Conservation (phyloP, 2,797 vertebrate genomes). For the Tenualosa ilisha region DNA sequence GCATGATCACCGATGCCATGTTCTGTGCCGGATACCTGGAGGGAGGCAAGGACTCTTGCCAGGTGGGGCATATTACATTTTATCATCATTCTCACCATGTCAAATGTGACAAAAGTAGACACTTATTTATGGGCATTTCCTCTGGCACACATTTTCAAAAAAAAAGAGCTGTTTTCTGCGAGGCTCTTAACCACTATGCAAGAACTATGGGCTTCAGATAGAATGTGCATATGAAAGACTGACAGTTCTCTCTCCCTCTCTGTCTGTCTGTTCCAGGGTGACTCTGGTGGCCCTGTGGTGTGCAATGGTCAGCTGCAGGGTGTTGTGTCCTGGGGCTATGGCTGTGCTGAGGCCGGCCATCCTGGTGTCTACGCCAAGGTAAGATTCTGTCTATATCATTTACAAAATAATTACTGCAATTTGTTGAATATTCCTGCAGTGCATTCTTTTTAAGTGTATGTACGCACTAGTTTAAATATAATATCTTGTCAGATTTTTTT, state of each 20-base stretch:
- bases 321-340: conserved; percentile 65
- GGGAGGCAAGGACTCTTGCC: conserved; percentile 48
- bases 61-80: background rate
- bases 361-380: conserved; percentile 43
- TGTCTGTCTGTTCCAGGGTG: conserved; percentile 53
- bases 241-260: background rate
- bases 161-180: too few species aligned
- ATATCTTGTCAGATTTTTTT: too few species aligned
- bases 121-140: too few species aligned
- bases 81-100: background rate
- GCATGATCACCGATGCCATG: conserved; percentile 43
- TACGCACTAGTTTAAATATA: background rate
- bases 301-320: conserved; percentile 65
- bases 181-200: background rate
- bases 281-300: conserved; percentile 65
- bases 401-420: background rate
- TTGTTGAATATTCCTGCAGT: background rate
- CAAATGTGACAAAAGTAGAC: too few species aligned
- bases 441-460: background rate
- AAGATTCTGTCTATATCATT: background rate
- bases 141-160: too few species aligned
- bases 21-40: conserved; percentile 49
- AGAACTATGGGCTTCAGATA: background rate
- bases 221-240: background rate
- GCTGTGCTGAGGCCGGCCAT: conserved; percentile 57